Conservation (phyloP, 1,140 invertebrate species). For the Pissodes strobi region DNA sequence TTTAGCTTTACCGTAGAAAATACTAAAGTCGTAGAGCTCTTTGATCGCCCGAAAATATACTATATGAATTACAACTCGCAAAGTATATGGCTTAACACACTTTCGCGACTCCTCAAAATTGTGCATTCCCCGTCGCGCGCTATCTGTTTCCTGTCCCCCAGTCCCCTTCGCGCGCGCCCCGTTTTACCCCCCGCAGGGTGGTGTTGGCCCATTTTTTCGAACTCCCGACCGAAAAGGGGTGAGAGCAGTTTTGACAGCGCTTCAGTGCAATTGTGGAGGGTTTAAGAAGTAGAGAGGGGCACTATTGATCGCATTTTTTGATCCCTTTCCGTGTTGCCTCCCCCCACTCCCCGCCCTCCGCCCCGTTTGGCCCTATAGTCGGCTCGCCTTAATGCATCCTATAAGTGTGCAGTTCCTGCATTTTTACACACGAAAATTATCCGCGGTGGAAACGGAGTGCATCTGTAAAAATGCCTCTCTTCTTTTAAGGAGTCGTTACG, state of each 20-base stretch:
- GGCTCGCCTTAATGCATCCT: constrained; percentile 44
- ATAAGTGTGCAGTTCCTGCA: constrained; percentile 42
- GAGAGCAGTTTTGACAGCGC: constrained; percentile 55
- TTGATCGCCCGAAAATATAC: too few relatives aligned
- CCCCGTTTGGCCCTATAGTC: constrained; percentile 25
- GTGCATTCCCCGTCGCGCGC: constrained; percentile 4
- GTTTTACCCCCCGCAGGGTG: background rate
- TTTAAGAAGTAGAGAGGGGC: constrained; percentile 55
- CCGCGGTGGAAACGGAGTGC: background rate
- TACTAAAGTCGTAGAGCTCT: too few relatives aligned
- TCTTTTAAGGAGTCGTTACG: background rate
- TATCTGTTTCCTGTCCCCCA: background rate
- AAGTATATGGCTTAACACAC: constrained; percentile 7
- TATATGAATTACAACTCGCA: too few relatives aligned
- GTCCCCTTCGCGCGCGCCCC: background rate
- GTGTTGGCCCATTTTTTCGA: constrained; percentile 29
- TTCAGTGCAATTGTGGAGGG: constrained; percentile 56
- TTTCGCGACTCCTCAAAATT: constrained; percentile 9
- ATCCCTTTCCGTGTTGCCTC: constrained; percentile 55
- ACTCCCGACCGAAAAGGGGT: constrained; percentile 29
- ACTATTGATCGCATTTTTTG: constrained; percentile 58
- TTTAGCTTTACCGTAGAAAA: too few relatives aligned
- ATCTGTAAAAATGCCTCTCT: constrained; percentile 9
- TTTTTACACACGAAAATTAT: constrained; percentile 40
- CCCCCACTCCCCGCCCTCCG: constrained; percentile 33